Percentiles rank a stretch among this genome's conserved stretches.
Conservation (phyloP, 2,113 vertebrate genomes). For the Australoheros scitulus region DNA sequence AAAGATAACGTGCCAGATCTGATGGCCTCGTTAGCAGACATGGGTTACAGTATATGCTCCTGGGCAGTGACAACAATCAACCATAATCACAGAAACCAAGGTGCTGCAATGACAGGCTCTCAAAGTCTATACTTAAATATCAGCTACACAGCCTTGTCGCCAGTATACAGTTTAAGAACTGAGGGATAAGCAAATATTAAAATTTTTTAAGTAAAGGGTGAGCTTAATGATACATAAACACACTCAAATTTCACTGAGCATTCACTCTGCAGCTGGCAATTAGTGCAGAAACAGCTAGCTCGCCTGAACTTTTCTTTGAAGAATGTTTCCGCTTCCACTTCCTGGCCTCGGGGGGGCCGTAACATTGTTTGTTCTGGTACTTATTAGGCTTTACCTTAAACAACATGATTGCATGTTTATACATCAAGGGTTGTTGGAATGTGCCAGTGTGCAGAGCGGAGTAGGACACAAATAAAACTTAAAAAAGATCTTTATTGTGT, state of each 20-base stretch:
- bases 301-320: constrained; percentile 57
- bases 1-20: background rate
- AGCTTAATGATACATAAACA: background rate
- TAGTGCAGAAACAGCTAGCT: constrained; percentile 41
- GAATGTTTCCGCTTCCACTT: constrained; percentile 67
- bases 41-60: constrained; percentile 2
- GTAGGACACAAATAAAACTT: constrained; percentile 12
- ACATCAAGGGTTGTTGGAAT: constrained; percentile 6
- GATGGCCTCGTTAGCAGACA: background rate
- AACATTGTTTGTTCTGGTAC: constrained; percentile 65
- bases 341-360: constrained; percentile 54
- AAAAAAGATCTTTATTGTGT: background rate
- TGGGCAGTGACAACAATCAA: constrained; percentile 12
- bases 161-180: background rate
- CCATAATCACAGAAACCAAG: constrained; percentile 6
- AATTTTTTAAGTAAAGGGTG: background rate
- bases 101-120: background rate
- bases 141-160: background rate
- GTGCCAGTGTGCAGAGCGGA: background rate
- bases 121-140: background rate
- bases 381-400: constrained; percentile 56
- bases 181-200: background rate
- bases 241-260: background rate
- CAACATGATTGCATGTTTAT: constrained; percentile 35
- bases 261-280: constrained; percentile 55